Evolutionary conservation across 2,797 vertebrate species (phyloP), one percentile per base, ranked within the genome.

Genomic region (Myotis planiceps): DNA sequence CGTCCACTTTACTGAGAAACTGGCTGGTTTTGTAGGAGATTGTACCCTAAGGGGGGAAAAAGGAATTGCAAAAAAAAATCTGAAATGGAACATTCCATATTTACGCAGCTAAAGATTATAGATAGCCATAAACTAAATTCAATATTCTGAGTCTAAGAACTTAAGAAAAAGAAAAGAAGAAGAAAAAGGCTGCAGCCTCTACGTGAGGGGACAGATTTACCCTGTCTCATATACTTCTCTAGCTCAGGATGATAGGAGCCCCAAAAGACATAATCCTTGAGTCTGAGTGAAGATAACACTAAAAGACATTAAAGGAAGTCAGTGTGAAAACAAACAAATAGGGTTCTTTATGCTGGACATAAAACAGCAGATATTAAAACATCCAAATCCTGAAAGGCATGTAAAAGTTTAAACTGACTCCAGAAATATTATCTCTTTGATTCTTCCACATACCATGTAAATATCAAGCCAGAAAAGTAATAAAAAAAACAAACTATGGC

Each of bases 1-100:
- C 9, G 99, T 99, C 99, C 99, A 99, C 83, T 99, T 99, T 58
- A 99, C 95, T 1, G 99, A 98, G 78, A 97, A 96, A 65, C 97
- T 98, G 68, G 98, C 97, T 93, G 98, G 94, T 98, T 99, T 99
- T 63, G 99, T 96, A 49, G 99, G 98, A 60, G 99, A 99, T 87
- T 99, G 97, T 69, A 97, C 88, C 97, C 99, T 99, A 71, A 90
- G 55, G 86, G 91, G 92, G 82, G 89, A 84, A 95, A 87, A 2
- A 95, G 63, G 79, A 97, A 90, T 87, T 78, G 68, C 53, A 95
- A 95, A 97, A 53, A 93, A 58, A 53, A 5, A 9, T 63, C 90
- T 95, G 90, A 97, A 96, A 97, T 90, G 78, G 81, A 98, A 96
- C 93, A 94, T 88, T 96, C 88, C 25, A 32, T 63, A 95, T 72